Percentiles rank a stretch among this genome's conserved stretches.
Conservation (phyloP, 1,140 invertebrate species). For the Papilio xuthus region DNA sequence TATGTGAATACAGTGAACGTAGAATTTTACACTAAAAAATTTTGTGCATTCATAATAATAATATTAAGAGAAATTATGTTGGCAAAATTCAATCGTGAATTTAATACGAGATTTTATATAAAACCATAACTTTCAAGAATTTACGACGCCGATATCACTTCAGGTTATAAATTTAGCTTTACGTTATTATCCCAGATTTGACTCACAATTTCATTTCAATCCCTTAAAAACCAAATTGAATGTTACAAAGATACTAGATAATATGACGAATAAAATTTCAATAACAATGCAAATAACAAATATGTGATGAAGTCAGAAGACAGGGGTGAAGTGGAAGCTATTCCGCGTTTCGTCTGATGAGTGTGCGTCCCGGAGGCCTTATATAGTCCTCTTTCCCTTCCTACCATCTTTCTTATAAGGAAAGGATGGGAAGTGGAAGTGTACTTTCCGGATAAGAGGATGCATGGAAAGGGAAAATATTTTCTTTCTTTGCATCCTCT, state of each 20-base stretch:
- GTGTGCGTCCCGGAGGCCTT: too few relatives aligned
- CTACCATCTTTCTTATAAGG: too few relatives aligned
- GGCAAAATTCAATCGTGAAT: conserved; percentile 5
- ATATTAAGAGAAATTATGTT: neutral
- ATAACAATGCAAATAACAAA: neutral
- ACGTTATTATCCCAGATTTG: conserved; percentile 26
- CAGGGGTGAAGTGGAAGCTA: too few relatives aligned
- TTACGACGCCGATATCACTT: conserved; percentile 13
- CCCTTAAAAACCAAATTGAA: neutral
- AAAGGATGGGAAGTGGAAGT: too few relatives aligned
- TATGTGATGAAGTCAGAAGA: neutral
- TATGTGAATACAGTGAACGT: too few relatives aligned
- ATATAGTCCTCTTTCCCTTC: too few relatives aligned
- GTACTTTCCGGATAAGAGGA: too few relatives aligned
- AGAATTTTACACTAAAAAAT: too few relatives aligned
- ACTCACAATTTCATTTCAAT: conserved; percentile 17
- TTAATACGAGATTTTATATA: conserved; percentile 19
- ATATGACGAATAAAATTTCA: neutral
- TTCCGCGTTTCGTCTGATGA: too few relatives aligned
- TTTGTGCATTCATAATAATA: neutral
- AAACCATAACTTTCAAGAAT: conserved; percentile 3
- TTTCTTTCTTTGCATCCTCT: too few relatives aligned
- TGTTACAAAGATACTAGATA: neutral
- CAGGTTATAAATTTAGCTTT: conserved; percentile 22
- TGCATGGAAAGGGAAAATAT: too few relatives aligned